A percentile compares a stretch with the other conserved stretches of the same genome.
phyloP scores from a whole-genome alignment of 2,888 invertebrate genomes.

The Exephanes ischioxanthus region DNA sequence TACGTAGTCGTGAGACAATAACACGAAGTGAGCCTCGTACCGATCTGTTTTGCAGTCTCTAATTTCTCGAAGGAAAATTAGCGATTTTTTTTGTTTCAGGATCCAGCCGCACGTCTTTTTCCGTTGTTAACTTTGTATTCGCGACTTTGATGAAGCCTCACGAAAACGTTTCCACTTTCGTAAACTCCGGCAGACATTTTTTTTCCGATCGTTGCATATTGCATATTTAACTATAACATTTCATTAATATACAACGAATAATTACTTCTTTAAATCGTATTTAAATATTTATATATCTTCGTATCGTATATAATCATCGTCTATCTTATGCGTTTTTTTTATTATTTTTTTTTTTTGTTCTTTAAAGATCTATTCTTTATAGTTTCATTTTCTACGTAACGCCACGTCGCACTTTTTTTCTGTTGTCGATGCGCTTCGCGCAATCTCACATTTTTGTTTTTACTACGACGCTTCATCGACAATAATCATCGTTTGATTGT shows the following conservation, averaged over 20 bases:
- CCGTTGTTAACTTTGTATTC: conserved; percentile 5
- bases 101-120: conserved; percentile 39
- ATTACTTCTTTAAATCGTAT: conserved; percentile 67
- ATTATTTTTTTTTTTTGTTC: conserved; percentile 9
- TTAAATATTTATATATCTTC: conserved; percentile 68
- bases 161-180: conserved; percentile 35
- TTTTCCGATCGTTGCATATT: conserved; percentile 50
- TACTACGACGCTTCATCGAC: conserved; percentile 41
- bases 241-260: conserved; percentile 67
- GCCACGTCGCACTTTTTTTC: conserved; percentile 47
- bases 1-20: conserved; percentile 48
- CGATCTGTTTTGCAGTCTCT: conserved; percentile 45
- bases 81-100: conserved; percentile 12
- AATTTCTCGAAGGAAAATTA: conserved; percentile 58
- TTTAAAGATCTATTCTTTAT: conserved; percentile 41
- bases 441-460: neutral
- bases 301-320: conserved; percentile 62
- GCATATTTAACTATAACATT: conserved; percentile 67
- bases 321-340: conserved; percentile 55
- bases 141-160: conserved; percentile 49
- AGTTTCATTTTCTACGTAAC: conserved; percentile 55
- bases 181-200: conserved; percentile 30
- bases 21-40: conserved; percentile 39
- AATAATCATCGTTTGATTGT: conserved; percentile 62
- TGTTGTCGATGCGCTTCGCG: neutral